A percentile compares a stretch with the other conserved stretches of the same genome.
Evolutionary conservation across 2,888 invertebrate species (phyloP).

Genomic region (Eulithis prunata): DNA sequence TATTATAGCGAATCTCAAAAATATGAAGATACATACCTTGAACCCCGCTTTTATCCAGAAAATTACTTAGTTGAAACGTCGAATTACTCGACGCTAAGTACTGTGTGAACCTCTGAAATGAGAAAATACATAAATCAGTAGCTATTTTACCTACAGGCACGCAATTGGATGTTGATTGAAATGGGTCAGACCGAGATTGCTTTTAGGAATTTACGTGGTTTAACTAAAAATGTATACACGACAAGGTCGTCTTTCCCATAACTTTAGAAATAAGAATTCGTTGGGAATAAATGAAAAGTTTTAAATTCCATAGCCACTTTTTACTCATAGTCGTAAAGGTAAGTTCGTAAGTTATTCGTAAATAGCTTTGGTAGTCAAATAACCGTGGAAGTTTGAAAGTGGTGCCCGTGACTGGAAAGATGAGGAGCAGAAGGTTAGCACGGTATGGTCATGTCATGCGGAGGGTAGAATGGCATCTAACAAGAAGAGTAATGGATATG

Average conservation of each 20-base stretch:
- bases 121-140: constrained; percentile 22
- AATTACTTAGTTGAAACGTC: constrained; percentile 98
- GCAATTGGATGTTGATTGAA: constrained; percentile 27
- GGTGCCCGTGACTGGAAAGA: too few relatives aligned
- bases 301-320: too few relatives aligned
- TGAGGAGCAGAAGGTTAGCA: too few relatives aligned
- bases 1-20: neutral
- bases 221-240: neutral
- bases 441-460: too few relatives aligned
- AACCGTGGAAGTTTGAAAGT: too few relatives aligned
- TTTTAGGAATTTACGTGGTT: neutral
- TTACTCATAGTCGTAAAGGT: too few relatives aligned
- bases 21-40: constrained; percentile 90
- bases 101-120: constrained; percentile 98
- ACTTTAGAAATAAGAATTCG: neutral
- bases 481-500: too few relatives aligned
- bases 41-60: constrained; percentile 98
- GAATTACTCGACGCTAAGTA: constrained; percentile 99
- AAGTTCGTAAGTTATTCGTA: too few relatives aligned
- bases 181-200: constrained; percentile 19
- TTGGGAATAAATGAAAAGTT: too few relatives aligned
- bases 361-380: too few relatives aligned
- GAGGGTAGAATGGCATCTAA: too few relatives aligned
- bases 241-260: neutral
- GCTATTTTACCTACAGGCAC: constrained; percentile 8